Percentiles rank a stretch among this genome's conserved stretches.
These are phyloP conservation scores for Acanthoscelides obtectus DNA, from an alignment of 2,888 invertebrate species.

Conservation along the genomic window DNA sequence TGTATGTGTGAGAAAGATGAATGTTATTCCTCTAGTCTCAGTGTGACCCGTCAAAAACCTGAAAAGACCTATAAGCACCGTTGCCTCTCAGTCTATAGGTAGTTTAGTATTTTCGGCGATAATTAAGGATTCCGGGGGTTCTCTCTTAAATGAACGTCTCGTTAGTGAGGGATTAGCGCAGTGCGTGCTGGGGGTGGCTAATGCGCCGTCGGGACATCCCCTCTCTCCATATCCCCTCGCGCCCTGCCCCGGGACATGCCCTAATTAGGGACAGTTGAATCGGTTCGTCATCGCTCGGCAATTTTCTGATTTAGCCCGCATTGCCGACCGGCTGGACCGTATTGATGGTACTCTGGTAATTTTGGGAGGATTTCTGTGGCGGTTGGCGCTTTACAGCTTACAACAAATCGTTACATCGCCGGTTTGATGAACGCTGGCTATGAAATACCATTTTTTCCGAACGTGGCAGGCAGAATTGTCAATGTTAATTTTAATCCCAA, in stretches of 20 bases:
- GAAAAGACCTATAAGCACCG: too few relatives aligned
- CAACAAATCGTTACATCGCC: background rate
- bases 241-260: background rate
- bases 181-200: conserved; percentile 48
- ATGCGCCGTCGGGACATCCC: conserved; percentile 25
- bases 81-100: conserved; percentile 14
- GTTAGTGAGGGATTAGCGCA: conserved; percentile 54
- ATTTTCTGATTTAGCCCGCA: background rate
- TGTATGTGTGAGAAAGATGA: too few relatives aligned
- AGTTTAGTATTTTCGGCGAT: conserved; percentile 29
- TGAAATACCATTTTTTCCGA: background rate
- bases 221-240: background rate
- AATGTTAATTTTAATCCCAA: too few relatives aligned
- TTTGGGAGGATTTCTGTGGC: background rate
- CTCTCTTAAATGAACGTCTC: conserved; percentile 44
- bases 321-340: background rate
- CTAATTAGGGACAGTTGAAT: conserved; percentile 36
- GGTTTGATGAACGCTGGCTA: background rate
- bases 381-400: background rate
- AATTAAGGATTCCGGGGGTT: conserved; percentile 35
- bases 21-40: too few relatives aligned
- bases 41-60: too few relatives aligned
- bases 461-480: background rate
- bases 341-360: background rate
- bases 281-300: conserved; percentile 30